Conservation (phyloP, 2,113 vertebrate genomes). For the Loxodonta africana region DNA sequence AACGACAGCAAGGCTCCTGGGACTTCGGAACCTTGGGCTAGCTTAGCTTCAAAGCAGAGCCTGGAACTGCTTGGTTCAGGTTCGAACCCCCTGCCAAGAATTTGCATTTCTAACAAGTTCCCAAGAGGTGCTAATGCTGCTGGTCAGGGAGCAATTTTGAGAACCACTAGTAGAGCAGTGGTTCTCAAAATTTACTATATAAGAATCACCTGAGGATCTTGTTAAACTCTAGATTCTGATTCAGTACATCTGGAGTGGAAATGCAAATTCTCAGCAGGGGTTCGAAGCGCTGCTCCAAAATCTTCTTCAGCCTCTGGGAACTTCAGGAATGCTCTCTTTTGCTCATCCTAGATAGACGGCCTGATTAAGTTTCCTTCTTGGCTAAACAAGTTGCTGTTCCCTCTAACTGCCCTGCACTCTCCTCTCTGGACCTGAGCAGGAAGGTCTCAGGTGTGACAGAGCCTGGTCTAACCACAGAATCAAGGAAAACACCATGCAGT, state of each 20-base stretch:
- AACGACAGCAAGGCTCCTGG: accelerated
- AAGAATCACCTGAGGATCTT: too few relatives aligned
- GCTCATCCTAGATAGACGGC: not conserved
- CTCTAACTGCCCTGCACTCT: not conserved
- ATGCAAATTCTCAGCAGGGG: too few relatives aligned
- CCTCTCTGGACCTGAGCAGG: not conserved
- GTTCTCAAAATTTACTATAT: too few relatives aligned
- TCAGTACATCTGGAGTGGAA: too few relatives aligned
- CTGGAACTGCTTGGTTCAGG: too few relatives aligned
- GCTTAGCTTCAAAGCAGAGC: not conserved
- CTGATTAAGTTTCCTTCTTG: not conserved
- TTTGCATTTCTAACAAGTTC: too few relatives aligned
- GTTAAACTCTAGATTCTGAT: too few relatives aligned
- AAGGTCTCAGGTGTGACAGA: not conserved
- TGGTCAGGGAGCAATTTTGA: too few relatives aligned
- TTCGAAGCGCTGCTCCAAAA: not conserved
- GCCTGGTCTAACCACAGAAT: not conserved
- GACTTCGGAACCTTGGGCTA: not conserved
- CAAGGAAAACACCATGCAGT: not conserved
- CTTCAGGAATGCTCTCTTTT: not conserved
- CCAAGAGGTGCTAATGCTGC: too few relatives aligned
- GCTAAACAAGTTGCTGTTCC: not conserved
- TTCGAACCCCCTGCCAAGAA: too few relatives aligned
- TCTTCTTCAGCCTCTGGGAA: not conserved
- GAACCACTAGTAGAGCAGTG: too few relatives aligned